Base-by-base conservation (phyloP, 2,113 vertebrate species). In the mouse (Mus musculus) region DNA sequence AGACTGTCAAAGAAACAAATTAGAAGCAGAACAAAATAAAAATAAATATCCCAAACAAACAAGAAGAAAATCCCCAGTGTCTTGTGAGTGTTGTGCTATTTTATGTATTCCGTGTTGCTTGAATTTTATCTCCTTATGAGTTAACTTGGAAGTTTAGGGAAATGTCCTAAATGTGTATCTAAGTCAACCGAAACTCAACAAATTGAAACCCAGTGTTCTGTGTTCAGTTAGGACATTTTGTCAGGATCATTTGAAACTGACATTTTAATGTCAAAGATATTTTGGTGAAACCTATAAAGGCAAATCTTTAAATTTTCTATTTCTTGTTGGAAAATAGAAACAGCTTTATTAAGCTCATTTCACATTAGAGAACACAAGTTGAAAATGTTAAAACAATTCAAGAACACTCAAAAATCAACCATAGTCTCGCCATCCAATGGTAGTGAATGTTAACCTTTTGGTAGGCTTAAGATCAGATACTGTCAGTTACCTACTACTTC, bases 191-290 rank as follows among this genome's bases (percentile, higher is more conserved):
- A 89, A 5, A 39, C 20, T 94, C 56, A 90, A 30, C 90, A 19
- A 90, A 8, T 87, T 76, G 92, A 77, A 16, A n/a, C 3, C 22
- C 20, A 67, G 93, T 80, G 13, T 95, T 90, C 39, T 78, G 71
- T 42, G 73, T 88, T 88, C n/a, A 42, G 73, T 65, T 28, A 94
- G 46, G 84, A 36, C 93, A 93, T 93, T 90, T 84, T 90, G 63
- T 93, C 61, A 69, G 59, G 63, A 73, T 92, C 76, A 73, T 92
- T 88, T 84, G 33, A 59, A 97, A 72, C 69, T 93, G 80, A 77
- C 39, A 72, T 94, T 89, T 92, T 96, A 95, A 90, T 82, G 24
- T 92, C 75, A 88, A 42, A 14, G 49, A 78, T 88, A 96, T 96
- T 95, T 92, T 96, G 81, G 75, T 92, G 13, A n/a, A 46, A 17